Percentiles rank a stretch among this genome's conserved stretches.
These are phyloP conservation scores for Mamestra configurata DNA, from an alignment of 1,140 invertebrate species.

Conservation along the genomic window DNA sequence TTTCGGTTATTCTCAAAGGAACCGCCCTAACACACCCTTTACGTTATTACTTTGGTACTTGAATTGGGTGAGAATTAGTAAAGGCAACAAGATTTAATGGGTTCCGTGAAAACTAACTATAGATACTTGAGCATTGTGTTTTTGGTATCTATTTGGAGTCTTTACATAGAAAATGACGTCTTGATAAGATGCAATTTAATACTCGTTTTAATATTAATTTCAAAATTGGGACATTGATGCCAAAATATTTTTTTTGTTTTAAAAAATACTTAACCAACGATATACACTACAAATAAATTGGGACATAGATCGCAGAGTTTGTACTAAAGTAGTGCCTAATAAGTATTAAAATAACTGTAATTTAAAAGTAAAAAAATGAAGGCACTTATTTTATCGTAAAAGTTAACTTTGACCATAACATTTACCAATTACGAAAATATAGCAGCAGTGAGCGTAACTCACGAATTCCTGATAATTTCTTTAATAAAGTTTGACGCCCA, in stretches of 20 bases:
- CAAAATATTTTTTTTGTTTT: too few species aligned
- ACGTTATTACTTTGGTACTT: conserved; percentile 22
- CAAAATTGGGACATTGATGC: too few species aligned
- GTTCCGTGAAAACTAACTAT: neutral
- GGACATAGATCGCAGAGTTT: too few species aligned
- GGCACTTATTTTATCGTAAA: neutral
- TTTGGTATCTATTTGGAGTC: neutral
- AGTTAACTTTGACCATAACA: conserved; percentile 12
- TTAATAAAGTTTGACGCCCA: conserved; percentile 47
- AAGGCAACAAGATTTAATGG: conserved; percentile 17
- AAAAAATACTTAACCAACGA: too few species aligned
- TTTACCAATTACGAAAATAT: conserved; percentile 33
- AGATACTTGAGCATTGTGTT: neutral
- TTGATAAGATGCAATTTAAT: too few species aligned
- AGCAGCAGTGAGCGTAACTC: conserved; percentile 14
- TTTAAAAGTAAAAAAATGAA: neutral
- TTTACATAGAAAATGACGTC: too few species aligned
- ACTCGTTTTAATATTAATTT: too few species aligned
- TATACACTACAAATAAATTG: too few species aligned
- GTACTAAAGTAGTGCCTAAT: too few species aligned
- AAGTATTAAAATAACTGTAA: neutral
- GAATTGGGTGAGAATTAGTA: conserved; percentile 15
- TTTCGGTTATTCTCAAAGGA: conserved; percentile 26
- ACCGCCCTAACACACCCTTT: conserved; percentile 14
- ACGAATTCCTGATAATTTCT: conserved; percentile 36